Percentiles rank a stretch among this genome's conserved stretches.
phyloP scores from a whole-genome alignment of 2,797 vertebrate genomes.

The Periophthalmus magnuspinnatus region DNA sequence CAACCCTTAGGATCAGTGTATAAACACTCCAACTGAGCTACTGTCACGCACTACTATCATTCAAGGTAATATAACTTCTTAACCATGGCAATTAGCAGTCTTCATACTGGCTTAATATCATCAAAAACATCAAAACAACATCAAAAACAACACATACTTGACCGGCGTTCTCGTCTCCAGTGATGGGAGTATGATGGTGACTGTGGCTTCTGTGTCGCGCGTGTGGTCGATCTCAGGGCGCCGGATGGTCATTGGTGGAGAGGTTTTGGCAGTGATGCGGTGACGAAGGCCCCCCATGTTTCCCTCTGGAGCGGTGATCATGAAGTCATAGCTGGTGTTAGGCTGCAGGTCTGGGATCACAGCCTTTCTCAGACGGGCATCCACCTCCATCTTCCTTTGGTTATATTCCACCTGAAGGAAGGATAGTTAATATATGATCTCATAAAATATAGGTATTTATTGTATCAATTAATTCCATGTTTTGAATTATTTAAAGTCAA shows the following conservation, averaged over 20 bases:
- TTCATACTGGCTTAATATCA: background rate
- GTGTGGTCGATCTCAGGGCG: conserved; percentile 89
- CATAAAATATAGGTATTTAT: background rate
- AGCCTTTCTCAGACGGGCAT: conserved; percentile 89
- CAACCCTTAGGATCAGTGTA: too few species aligned
- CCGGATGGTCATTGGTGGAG: conserved; percentile 84
- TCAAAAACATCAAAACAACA: background rate
- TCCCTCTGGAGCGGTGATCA: conserved; percentile 89
- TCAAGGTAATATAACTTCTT: background rate
- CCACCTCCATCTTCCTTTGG: conserved; percentile 88
- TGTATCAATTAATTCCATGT: background rate
- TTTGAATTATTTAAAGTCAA: conserved; percentile 6
- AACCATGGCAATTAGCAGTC: background rate
- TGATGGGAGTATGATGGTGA: conserved; percentile 88
- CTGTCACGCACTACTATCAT: too few species aligned
- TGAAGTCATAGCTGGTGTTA: conserved; percentile 92
- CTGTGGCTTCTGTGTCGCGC: conserved; percentile 86
- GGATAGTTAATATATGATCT: background rate
- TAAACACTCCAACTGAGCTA: too few species aligned
- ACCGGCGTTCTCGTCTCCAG: conserved; percentile 83
- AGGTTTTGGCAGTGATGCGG: conserved; percentile 90
- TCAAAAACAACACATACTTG: conserved; percentile 77
- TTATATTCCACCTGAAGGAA: conserved; percentile 90
- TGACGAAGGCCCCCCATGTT: conserved; percentile 95
- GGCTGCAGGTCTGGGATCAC: conserved; percentile 92